phyloP scores from a whole-genome alignment of 2,113 vertebrate genomes.

The Paradisaea rubra region DNA sequence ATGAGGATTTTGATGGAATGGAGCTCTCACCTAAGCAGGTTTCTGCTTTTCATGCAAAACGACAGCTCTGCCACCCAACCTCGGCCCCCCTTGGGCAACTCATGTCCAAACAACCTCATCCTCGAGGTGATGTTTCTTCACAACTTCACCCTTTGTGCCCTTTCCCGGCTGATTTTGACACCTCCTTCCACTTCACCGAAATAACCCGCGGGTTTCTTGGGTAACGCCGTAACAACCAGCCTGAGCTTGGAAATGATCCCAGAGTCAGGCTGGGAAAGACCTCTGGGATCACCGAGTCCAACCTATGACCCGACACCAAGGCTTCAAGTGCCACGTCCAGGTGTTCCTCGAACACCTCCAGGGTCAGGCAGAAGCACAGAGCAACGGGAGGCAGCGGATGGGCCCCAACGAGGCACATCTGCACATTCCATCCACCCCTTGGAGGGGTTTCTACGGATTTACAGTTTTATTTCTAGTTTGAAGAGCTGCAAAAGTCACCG shows the following conservation, averaged over 20 bases:
- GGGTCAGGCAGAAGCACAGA: background rate
- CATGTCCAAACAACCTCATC: background rate
- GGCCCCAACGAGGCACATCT: fast-evolving
- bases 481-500: background rate
- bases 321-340: background rate
- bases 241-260: background rate
- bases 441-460: background rate
- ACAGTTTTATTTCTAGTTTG: background rate
- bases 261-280: background rate
- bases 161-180: background rate
- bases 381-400: background rate
- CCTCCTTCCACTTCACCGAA: background rate
- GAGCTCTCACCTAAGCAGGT: background rate
- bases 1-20: background rate
- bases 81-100: background rate
- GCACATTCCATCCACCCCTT: fast-evolving
- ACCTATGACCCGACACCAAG: background rate
- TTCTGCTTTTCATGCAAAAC: background rate
- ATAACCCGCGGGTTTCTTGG: background rate
- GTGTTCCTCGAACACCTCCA: background rate
- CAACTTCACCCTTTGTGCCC: fast-evolving
- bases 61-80: background rate
- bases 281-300: background rate
- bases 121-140: fast-evolving
- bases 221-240: background rate